phyloP scores from a whole-genome alignment of 2,113 vertebrate species.

The Columba janthina region DNA sequence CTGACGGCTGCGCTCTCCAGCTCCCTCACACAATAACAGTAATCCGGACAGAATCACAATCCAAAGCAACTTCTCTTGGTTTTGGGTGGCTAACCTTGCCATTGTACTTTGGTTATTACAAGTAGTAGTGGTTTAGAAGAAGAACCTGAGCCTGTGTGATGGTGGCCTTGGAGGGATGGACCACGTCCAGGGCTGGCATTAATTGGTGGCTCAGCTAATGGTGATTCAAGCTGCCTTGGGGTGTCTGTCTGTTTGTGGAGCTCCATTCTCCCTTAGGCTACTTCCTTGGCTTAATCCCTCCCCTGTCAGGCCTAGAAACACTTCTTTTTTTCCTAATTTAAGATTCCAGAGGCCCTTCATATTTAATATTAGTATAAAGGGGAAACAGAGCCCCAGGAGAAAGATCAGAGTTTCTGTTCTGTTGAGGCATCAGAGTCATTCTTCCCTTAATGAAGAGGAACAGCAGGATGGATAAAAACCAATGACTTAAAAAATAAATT shows the following conservation, averaged over 20 bases:
- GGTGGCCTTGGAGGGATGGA: neutral
- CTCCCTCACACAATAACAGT: neutral
- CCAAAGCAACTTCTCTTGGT: neutral
- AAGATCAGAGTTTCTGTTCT: constrained; percentile 60
- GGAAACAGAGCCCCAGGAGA: constrained; percentile 30
- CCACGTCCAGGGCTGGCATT: neutral
- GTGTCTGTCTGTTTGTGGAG: neutral
- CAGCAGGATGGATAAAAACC: constrained; percentile 57
- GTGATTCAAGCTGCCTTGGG: neutral
- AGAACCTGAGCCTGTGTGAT: neutral
- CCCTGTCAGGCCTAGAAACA: neutral
- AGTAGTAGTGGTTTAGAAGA: neutral
- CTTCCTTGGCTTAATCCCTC: constrained; percentile 11
- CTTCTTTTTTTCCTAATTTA: neutral
- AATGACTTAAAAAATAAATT: constrained; percentile 31
- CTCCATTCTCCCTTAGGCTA: neutral
- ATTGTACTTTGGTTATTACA: neutral
- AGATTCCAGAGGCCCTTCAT: constrained; percentile 32
- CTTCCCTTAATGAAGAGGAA: constrained; percentile 53
- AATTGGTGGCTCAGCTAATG: neutral
- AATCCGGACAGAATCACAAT: neutral
- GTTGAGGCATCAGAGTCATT: constrained; percentile 17
- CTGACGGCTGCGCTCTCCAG: neutral
- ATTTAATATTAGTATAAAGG: constrained; percentile 52
- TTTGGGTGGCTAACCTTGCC: neutral